Evolutionary conservation across 2,797 vertebrate species (phyloP), one percentile per base, ranked within the genome.

Genomic region (Zenarchopterus dispar): DNA sequence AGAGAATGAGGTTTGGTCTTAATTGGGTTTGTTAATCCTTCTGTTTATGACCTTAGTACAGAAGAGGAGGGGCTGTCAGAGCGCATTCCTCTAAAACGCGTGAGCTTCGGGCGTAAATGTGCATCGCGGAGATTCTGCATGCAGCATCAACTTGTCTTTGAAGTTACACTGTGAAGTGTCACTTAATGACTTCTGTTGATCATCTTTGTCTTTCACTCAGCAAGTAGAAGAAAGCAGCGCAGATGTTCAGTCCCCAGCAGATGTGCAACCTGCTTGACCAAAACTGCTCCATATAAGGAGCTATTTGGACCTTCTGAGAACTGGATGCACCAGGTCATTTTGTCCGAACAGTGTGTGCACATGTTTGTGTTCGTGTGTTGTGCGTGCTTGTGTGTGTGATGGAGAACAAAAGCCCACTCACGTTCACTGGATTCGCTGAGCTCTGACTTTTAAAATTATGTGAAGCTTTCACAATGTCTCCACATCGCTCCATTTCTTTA

Each of bases 11-110:
- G 85, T 89, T 85, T 79, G 16, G 61, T 84, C 70, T 85, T 88
- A 91, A 91, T 85, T 87, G 85, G 77, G 48, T 81, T 70, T 83
- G 75, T 75, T 84, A 81, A 90, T 88, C 85, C 79, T 39, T 84
- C 67, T 81, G 71, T 91, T 90, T 88, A 88, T 71, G 76, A 67
- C 73, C 77, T 77, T 65, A 79, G 91, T 90, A 77, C 65, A 58
- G 52, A 6, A 48, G 62, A 50, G 65, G 62, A 73, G 64, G 70
- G 61, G 75, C 73, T 81, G 83, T 82, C 64, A 72, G 71, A 42
- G 62, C 70, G 69, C 79, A 90, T 92, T 91, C 84, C 73, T 72
- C 45, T 42, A 18, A 68, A 73, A 71, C 55, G 62, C 64, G 57
- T 46, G 61, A 62, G 60, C 7, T 19, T 68, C 56, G 67, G 58